Conservation (phyloP, 2,113 vertebrate genomes). For the Alces alces region DNA sequence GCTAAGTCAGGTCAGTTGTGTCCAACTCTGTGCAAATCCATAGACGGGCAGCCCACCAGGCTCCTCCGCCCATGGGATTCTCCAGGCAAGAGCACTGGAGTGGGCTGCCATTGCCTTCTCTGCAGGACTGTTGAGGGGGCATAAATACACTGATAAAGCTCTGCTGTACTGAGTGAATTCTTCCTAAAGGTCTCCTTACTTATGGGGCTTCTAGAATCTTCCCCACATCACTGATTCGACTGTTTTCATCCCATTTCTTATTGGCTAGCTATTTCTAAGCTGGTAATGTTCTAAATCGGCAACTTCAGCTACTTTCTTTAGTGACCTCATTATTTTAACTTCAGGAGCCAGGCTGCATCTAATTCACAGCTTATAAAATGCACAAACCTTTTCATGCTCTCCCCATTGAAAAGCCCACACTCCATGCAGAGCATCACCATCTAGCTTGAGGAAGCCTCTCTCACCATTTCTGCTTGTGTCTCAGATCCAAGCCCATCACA, state of each 20-base stretch:
- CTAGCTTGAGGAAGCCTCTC: neutral
- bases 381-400: fast-evolving
- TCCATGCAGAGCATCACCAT: too few species aligned
- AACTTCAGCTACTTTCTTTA: neutral
- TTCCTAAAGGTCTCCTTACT: neutral
- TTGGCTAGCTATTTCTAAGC: neutral
- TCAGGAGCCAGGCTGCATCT: neutral
- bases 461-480: neutral
- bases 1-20: too few species aligned
- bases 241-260: neutral
- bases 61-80: too few species aligned
- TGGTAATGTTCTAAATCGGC: neutral
- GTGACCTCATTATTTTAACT: neutral
- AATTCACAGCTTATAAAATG: neutral
- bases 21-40: too few species aligned
- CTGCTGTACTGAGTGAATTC: neutral
- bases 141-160: neutral
- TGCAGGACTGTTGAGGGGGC: neutral
- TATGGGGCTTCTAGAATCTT: neutral
- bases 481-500: neutral
- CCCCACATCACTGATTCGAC: too few species aligned
- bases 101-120: too few species aligned
- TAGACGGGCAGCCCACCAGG: too few species aligned
- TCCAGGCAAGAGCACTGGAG: too few species aligned
- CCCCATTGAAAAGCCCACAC: neutral